Evolutionary conservation across 2,888 invertebrate species (phyloP).

Genomic region (Anthrax anthrax): DNA sequence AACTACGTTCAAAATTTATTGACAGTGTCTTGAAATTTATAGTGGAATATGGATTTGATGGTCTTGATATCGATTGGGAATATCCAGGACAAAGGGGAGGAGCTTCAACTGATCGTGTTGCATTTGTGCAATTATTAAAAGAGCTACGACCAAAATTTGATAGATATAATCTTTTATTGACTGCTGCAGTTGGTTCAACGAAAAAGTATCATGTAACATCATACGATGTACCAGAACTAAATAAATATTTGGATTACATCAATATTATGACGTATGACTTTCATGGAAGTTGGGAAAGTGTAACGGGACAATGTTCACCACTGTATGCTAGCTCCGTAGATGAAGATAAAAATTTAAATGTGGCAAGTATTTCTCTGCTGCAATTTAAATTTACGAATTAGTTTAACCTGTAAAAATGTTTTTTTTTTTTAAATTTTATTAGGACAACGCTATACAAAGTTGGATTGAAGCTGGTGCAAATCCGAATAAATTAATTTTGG

Average conservation of each 20-base stretch:
- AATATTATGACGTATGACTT: slow-evolving; percentile 45
- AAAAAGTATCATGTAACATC: slow-evolving; percentile 31
- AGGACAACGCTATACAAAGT: slow-evolving; percentile 30
- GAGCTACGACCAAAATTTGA: slow-evolving; percentile 29
- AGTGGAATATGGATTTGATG: slow-evolving; percentile 39
- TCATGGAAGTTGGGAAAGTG: slow-evolving; percentile 38
- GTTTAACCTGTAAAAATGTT: too few species aligned
- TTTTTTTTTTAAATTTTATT: slow-evolving; percentile 4
- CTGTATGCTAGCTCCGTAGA: slow-evolving; percentile 25
- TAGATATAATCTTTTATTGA: slow-evolving; percentile 32
- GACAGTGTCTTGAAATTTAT: slow-evolving; percentile 37
- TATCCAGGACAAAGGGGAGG: slow-evolving; percentile 41
- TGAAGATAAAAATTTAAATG: slow-evolving; percentile 22
- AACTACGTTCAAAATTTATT: slow-evolving; percentile 33
- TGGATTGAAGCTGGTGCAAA: slow-evolving; percentile 30
- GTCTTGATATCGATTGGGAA: slow-evolving; percentile 51
- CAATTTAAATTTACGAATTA: not conserved
- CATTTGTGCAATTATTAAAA: slow-evolving; percentile 24
- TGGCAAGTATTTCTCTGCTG: slow-evolving; percentile 33
- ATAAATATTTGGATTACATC: slow-evolving; percentile 36
- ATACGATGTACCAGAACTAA: slow-evolving; percentile 37
- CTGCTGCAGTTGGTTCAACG: slow-evolving; percentile 40
- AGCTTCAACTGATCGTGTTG: slow-evolving; percentile 17
- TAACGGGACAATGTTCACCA: slow-evolving; percentile 39
- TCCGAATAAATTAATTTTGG: slow-evolving; percentile 29